Conservation (phyloP, 2,888 invertebrate genomes). For the Volucella bombylans region DNA sequence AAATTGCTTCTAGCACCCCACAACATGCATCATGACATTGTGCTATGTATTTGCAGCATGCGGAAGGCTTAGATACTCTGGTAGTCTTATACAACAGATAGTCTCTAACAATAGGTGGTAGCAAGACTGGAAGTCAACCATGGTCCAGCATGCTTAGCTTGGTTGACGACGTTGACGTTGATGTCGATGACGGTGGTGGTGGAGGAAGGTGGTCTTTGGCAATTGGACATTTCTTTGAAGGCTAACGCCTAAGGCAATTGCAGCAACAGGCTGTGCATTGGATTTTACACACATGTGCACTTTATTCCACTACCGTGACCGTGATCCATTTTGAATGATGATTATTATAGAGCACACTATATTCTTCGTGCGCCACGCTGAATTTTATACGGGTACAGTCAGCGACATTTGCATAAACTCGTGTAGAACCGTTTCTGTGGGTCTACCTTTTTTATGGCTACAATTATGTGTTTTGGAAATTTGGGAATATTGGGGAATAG, state of each 20-base stretch:
- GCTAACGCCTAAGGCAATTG: constrained; percentile 64
- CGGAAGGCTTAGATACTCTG: constrained; percentile 47
- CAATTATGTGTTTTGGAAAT: too few species aligned
- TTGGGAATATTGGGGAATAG: too few species aligned
- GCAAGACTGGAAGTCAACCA: constrained; percentile 59
- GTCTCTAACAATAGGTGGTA: constrained; percentile 60
- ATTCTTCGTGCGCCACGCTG: constrained; percentile 1
- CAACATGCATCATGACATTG: constrained; percentile 62
- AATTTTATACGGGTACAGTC: constrained; percentile 11
- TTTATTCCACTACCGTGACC: constrained; percentile 68
- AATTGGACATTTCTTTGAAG: constrained; percentile 63
- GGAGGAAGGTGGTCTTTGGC: constrained; percentile 6
- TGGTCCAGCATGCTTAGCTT: constrained; percentile 29
- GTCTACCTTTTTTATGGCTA: too few species aligned
- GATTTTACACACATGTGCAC: constrained; percentile 50
- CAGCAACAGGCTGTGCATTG: constrained; percentile 25
- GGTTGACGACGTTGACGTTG: constrained; percentile 37
- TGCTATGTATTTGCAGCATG: constrained; percentile 40
- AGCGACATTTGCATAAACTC: neutral
- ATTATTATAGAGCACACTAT: constrained; percentile 69
- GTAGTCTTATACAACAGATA: constrained; percentile 16
- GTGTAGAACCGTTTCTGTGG: too few species aligned
- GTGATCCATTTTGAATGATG: constrained; percentile 69
- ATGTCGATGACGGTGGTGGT: constrained; percentile 21
- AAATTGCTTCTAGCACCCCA: constrained; percentile 23